Evolutionary conservation across 1,140 invertebrate genomes (phyloP), one percentile per base, ranked within the genome.

Genomic region (Colletes latitarsis): DNA sequence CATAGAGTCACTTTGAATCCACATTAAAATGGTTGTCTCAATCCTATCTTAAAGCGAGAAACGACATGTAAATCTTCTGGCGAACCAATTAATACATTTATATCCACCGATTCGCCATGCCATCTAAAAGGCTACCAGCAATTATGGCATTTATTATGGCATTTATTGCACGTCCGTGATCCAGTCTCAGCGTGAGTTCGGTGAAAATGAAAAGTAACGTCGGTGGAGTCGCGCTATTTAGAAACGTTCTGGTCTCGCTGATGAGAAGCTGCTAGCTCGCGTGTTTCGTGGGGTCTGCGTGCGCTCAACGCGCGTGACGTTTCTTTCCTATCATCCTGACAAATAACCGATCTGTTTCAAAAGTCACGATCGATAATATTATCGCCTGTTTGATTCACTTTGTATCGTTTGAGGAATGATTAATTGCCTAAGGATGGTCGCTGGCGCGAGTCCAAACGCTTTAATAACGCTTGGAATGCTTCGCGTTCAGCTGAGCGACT

Each of bases 131-230:
- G 64, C 70, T 79, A 82, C 78, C 74, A 82, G 83, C 82, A 83
- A 89, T 88, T 86, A 88, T 78, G 64, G 68, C 67, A 82, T 89
- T 88, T 88, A 89, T 88, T 86, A 88, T 78, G 64, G 68, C 67
- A 82, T 89, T 88, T 88, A 89, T 88, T 83, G 82, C 81, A 21
- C 68, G 70, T 60, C 71, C 78, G 83, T 79, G 88, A 89, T 86
- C 80, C 82, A 77, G 74, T 86, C 85, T 64, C 81, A 83, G 84
- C 82, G 76, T 84, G 82, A 89, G 83, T 78, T 78, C 87, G 64
- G 81, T 83, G 63, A 81, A 85, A 88, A 86, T 83, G 74, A 88
- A 88, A 88, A 80, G 81, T 75, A 71, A 62, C 81, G 77, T 76
- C 77, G 67, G 14, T 15, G 12, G n/a, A 39, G 52, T 41, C 60